Conservation (phyloP, 2,113 vertebrate species). For the Heloderma charlesbogerti region DNA sequence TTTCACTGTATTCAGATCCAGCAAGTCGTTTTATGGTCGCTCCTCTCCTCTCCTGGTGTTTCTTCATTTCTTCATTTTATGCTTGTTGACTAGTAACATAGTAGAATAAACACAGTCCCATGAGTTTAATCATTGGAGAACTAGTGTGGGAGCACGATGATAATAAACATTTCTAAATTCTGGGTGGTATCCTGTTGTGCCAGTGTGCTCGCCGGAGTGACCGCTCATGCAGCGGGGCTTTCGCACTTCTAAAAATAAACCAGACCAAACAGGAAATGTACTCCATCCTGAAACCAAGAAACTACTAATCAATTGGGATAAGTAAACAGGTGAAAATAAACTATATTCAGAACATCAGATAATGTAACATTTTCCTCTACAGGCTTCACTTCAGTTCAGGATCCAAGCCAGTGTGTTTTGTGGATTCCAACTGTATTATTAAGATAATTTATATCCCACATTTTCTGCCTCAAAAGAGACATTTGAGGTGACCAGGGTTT, state of each 20-base stretch:
- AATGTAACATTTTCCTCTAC: no score
- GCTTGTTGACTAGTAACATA: neutral
- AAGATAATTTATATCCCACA: neutral
- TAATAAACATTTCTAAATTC: no score
- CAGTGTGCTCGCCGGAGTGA: no score
- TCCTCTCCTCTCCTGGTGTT: neutral
- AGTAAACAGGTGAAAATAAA: no score
- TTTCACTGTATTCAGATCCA: neutral
- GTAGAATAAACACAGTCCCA: neutral
- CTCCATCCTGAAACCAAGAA: no score
- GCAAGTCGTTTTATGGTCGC: neutral
- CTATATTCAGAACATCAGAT: no score
- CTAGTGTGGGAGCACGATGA: no score
- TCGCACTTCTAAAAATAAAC: neutral
- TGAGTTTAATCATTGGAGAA: neutral
- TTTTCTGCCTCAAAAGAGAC: neutral
- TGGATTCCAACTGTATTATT: neutral
- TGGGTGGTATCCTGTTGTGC: no score
- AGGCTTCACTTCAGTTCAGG: neutral
- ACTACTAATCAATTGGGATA: no score
- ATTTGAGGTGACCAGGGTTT: neutral
- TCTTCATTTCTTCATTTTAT: neutral
- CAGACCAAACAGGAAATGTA: no score
- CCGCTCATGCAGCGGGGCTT: no score
- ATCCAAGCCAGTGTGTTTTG: neutral